Base-by-base conservation (phyloP, 2,888 invertebrate species). In the Chrysina gloriosa region DNA sequence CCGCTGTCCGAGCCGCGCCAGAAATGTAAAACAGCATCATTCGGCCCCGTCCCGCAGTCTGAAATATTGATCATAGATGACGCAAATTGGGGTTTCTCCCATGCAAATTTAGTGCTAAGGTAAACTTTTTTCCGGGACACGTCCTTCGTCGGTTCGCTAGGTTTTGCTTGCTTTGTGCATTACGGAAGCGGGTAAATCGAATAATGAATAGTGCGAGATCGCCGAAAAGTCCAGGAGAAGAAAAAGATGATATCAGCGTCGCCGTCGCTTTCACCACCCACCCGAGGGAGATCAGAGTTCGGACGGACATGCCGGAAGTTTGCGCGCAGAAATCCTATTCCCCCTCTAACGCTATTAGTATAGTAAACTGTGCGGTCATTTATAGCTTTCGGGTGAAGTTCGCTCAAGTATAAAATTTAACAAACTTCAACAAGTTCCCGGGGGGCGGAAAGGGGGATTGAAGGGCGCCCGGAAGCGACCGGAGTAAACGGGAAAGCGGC, bases 341-440 rank as follows among this genome's bases (percentile, higher is more conserved):
- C 54, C 61, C 68, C 48, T 48, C 69, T 69, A 65, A 69, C 69
- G 56, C 69, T 65, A 69, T 69, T 69, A 69, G 69, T 65, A 69
- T 65, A 65, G 69, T 65, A 65, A 69, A 65, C 65, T 42, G 65
- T 61, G 42, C 65, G 66, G 66, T 65, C 69, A 65, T 69, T 69
- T 69, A 69, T 69, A 61, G 65, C 69, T 69, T 63, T 68, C 68
- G 65, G 42, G 61, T 27, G 42, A 65, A 66, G 54, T 66, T 66
- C 66, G 48, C 25, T 66, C 47, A 45, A 56, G 66, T 66, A 66
- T 66, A 66, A 66, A 66, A 66, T 66, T 54, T 66, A 66, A 66
- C 66, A 66, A 66, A 66, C 66, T 66, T 66, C 66, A 54, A n/a
- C n/a, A n/a, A 66, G 66, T 58, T 66, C 58, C 56, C 45, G 54